These are phyloP conservation scores for Toxostoma redivivum DNA, from an alignment of 2,113 vertebrate species.

Conservation along the genomic window DNA sequence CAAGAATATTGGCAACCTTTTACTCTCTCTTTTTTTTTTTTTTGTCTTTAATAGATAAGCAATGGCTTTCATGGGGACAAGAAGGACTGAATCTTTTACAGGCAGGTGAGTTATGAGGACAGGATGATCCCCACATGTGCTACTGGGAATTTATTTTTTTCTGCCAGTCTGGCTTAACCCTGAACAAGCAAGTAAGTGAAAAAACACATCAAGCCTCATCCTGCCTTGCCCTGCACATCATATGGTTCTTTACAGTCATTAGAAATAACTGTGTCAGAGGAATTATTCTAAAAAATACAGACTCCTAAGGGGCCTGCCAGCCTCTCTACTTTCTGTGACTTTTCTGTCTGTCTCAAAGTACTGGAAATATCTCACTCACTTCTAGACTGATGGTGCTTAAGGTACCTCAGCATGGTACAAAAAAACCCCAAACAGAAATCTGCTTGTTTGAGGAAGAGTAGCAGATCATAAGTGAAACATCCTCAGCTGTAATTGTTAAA, in stretches of 20 bases:
- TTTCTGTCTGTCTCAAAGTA: background rate
- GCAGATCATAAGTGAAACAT: background rate
- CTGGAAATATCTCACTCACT: background rate
- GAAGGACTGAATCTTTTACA: background rate
- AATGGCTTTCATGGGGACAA: background rate
- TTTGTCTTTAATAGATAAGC: background rate
- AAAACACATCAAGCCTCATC: background rate
- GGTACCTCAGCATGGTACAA: background rate
- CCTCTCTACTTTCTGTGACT: background rate
- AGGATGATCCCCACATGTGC: rapidly evolving
- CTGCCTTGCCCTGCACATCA: background rate
- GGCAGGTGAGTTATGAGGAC: background rate
- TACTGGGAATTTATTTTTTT: background rate
- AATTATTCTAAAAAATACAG: background rate
- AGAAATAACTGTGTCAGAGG: background rate
- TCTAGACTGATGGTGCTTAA: background rate
- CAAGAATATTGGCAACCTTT: background rate
- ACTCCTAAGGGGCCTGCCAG: background rate
- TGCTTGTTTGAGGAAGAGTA: background rate
- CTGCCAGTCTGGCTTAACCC: background rate
- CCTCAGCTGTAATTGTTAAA: background rate
- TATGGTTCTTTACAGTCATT: background rate
- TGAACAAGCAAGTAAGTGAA: background rate
- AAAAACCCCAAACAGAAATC: background rate
- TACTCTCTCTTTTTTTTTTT: background rate